phyloP scores from a whole-genome alignment of 2,888 invertebrate genomes.

The Litoditis marina region DNA sequence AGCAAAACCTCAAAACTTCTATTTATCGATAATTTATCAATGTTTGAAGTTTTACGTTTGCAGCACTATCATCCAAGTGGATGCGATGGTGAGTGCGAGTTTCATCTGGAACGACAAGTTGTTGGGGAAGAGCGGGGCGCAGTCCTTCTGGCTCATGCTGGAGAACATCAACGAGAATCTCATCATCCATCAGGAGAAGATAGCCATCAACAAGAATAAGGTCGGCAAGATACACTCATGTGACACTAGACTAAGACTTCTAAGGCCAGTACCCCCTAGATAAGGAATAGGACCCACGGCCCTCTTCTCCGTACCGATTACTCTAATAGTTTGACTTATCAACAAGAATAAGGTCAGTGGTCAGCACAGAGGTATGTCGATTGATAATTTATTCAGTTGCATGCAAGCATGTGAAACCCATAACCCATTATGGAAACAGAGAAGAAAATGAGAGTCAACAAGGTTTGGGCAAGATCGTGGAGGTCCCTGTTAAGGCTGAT shows the following conservation, averaged over 20 bases:
- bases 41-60: constrained; percentile 12
- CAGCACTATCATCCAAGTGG: constrained; percentile 63
- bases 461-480: too few species aligned
- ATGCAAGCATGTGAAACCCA: too few species aligned
- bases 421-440: too few species aligned
- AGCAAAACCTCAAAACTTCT: neutral
- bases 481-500: too few species aligned
- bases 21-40: neutral
- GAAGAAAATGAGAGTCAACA: too few species aligned
- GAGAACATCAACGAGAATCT: constrained; percentile 89
- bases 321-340: too few species aligned
- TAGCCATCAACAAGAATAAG: constrained; percentile 78
- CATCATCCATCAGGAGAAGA: constrained; percentile 92
- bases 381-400: too few species aligned
- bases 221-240: constrained; percentile 63
- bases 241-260: neutral
- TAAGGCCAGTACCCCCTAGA: too few species aligned
- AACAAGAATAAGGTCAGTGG: too few species aligned
- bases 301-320: too few species aligned
- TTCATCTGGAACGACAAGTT: constrained; percentile 67
- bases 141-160: constrained; percentile 95
- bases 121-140: constrained; percentile 76
- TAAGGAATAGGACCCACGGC: too few species aligned
- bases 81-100: constrained; percentile 67
- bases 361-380: too few species aligned